Evolutionary conservation across 2,113 vertebrate genomes (phyloP), one percentile per base, ranked within the genome.

Genomic region (Entomyzon cyanotis): DNA sequence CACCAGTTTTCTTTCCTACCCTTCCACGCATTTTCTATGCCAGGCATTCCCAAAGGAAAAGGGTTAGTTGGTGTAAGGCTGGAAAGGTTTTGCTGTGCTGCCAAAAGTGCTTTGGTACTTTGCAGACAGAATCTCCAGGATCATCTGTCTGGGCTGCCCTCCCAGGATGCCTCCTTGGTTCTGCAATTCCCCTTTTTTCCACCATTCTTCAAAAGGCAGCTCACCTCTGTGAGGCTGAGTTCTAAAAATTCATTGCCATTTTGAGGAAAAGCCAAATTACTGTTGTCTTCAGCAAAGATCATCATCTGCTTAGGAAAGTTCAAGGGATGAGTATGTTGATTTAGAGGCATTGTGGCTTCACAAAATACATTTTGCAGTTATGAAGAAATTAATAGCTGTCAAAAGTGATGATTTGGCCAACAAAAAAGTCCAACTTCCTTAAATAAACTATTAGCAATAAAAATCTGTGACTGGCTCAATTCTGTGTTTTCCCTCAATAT

Each of bases 151-250:
- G 9, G 39, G 27, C 49, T 91, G 52, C 11, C 23, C 70, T 63
- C 31, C n/a, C 0, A 0, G 42, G 75, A 59, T 2, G 2, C 14
- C 53, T 64, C 35, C 49, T 71, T 27, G 6, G 22, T 62, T 58
- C 50, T 64, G 19, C 28, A 88, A 20, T 28, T 73, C 55, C n/a
- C 15, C 46, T 49, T 33, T 73, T 87, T 70, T 15, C 47, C 55
- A 50, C 5, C 1, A 0, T 33, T 77, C 47, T 76, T 80, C 2
- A 4, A 60, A 90, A 83, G 63, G 25, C 5, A 9, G 25, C 49
- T 90, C 58, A 79, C 17, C 25, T 28, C 67, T n/a, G 11, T 31
- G 52, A 49, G 76, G 39, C 25, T 0, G 0, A 52, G 30, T 23
- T 73, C 39, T 75, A 39, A 82, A 67, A 64, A 39, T 59, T 62